Evolutionary conservation across 2,888 invertebrate genomes (phyloP).

Genomic region (Agapetus fuscipes): DNA sequence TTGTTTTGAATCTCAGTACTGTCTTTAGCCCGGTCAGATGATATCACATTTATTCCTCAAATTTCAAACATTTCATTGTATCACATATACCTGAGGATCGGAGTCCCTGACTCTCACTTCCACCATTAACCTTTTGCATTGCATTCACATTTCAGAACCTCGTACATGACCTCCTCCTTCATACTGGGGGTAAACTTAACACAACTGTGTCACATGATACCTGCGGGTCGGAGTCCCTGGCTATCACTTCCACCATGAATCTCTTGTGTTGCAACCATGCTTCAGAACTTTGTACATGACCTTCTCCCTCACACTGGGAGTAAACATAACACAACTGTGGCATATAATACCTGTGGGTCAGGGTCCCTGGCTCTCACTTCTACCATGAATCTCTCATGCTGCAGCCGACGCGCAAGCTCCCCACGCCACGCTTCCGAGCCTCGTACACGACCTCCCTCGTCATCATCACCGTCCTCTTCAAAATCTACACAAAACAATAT

Average conservation of each 20-base stretch:
- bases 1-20: too few relatives aligned
- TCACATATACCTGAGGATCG: slow-evolving; percentile 20
- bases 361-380: slow-evolving; percentile 18
- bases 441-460: slow-evolving; percentile 22
- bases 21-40: too few relatives aligned
- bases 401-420: slow-evolving; percentile 18
- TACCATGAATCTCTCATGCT: slow-evolving; percentile 18
- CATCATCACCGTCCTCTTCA: slow-evolving; percentile 59
- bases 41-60: too few relatives aligned
- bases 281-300: slow-evolving; percentile 4
- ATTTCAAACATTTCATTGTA: too few relatives aligned
- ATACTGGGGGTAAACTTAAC: too few relatives aligned
- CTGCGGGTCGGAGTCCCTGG: slow-evolving; percentile 19
- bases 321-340: too few relatives aligned
- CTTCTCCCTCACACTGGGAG: slow-evolving; percentile 32
- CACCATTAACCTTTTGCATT: slow-evolving; percentile 17
- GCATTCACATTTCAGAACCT: slow-evolving; percentile 15
- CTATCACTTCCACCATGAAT: slow-evolving; percentile 17
- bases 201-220: too few relatives aligned
- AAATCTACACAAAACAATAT: slow-evolving; percentile 59
- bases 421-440: slow-evolving; percentile 17
- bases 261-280: slow-evolving; percentile 18
- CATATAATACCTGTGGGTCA: slow-evolving; percentile 19
- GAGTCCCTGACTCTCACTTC: slow-evolving; percentile 17
- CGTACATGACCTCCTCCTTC: slow-evolving; percentile 26